Evolutionary conservation across 2,888 invertebrate genomes (phyloP), one percentile per base, ranked within the genome.

Genomic region (Ametastegia equiseti): DNA sequence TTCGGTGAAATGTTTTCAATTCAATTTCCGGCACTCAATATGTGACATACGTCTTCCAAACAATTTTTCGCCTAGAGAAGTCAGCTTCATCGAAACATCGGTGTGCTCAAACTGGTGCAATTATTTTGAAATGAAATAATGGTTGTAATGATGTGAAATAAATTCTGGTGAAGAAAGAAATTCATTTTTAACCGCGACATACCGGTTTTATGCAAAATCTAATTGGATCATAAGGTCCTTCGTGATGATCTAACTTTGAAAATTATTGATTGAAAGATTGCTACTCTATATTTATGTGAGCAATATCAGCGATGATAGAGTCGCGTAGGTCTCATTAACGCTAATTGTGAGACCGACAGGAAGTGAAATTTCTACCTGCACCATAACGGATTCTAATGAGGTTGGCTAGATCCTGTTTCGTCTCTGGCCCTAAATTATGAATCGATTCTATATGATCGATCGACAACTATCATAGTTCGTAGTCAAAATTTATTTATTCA

Each of bases 321-420:
- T 27, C 50, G 54, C 50, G 50, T 36, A 75, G 54, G 2, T 54
- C 36, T 75, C 50, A 75, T 75, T 75, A 75, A 9, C 75, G 50
- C 19, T 75, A 75, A 75, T 75, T 75, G 78, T 42, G 7, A 47
- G 60, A 30, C 45, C 27, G 60, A 60, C 78, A 60, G 78, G 78
- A 78, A 60, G 78, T 78, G 78, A 78, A 78, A 78, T 63, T 78
- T 75, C 75, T 63, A 78, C 27, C 15, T 45, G 23, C 42, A 60
- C 42, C 63, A 42, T 63, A 30, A 42, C 19, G 78, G 30, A 78
- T 78, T 60, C 60, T 45, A 78, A 78, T 39, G 47, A 71, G 71
- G 45, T 30, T 9, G 11, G 27, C 7, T 60, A 77, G 27, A 57
- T 78, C 78, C 78, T 63, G 78, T 57, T 75, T 78, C n/a, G 78